phyloP scores from a whole-genome alignment of 2,888 invertebrate species.

The Matsumyia berberina region DNA sequence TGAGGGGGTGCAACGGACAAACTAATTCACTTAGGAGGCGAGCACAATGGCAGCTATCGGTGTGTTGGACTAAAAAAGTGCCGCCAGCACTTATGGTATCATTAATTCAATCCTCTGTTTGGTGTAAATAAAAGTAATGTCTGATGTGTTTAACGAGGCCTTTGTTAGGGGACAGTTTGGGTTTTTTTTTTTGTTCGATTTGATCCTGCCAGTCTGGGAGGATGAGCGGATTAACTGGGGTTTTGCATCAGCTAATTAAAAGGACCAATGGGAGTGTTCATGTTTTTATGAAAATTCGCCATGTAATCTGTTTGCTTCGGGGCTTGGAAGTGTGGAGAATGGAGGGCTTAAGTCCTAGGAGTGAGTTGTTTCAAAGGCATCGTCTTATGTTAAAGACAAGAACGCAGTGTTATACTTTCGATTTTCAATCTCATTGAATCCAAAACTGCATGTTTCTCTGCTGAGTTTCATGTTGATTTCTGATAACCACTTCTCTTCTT shows the following conservation, averaged over 20 bases:
- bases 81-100: slow-evolving; percentile 59
- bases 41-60: slow-evolving; percentile 47
- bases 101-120: slow-evolving; percentile 63
- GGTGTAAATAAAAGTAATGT: slow-evolving; percentile 40
- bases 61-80: slow-evolving; percentile 19
- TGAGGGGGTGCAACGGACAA: slow-evolving; percentile 23
- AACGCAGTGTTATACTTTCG: no score
- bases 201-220: neutral
- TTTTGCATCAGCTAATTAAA: slow-evolving; percentile 31
- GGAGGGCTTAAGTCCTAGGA: no score
- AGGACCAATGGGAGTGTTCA: slow-evolving; percentile 23
- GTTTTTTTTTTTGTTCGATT: slow-evolving; percentile 17
- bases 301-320: neutral
- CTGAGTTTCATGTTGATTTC: no score
- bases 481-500: no score
- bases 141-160: slow-evolving; percentile 41
- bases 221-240: slow-evolving; percentile 12
- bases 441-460: no score
- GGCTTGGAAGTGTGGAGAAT: no score
- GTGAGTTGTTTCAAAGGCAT: no score
- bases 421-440: no score
- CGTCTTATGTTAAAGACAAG: no score
- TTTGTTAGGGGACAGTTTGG: neutral
- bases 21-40: slow-evolving; percentile 67
- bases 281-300: neutral